Evolutionary conservation across 2,797 vertebrate genomes (phyloP).

Genomic region (Oophaga sylvatica): DNA sequence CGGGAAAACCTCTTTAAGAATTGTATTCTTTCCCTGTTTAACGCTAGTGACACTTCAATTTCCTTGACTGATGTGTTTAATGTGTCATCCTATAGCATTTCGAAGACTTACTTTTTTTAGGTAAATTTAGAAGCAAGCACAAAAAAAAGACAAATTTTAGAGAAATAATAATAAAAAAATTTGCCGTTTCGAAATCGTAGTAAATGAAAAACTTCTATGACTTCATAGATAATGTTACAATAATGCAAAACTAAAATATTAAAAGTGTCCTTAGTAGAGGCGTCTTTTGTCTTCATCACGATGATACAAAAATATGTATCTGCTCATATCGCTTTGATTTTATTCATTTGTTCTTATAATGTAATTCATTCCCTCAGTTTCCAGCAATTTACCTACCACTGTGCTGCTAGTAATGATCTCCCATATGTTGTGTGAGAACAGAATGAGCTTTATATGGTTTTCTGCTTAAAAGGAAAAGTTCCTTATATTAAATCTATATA

Average conservation of each 20-base stretch:
- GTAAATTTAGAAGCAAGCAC: too few relatives aligned
- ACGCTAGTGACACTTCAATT: not conserved
- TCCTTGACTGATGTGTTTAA: not conserved
- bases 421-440: slow-evolving; percentile 33
- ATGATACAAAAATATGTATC: slow-evolving; percentile 31
- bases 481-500: not conserved
- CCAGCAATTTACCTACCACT: slow-evolving; percentile 43
- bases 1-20: too few relatives aligned
- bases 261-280: not conserved
- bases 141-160: not conserved
- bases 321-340: slow-evolving; percentile 9
- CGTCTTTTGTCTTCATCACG: not conserved
- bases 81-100: too few relatives aligned
- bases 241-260: not conserved
- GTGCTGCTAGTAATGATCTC: slow-evolving; percentile 31
- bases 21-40: not conserved
- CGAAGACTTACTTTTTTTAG: too few relatives aligned
- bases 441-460: slow-evolving; percentile 1
- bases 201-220: not conserved
- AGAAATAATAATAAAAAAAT: not conserved
- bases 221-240: not conserved
- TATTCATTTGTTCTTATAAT: slow-evolving; percentile 33
- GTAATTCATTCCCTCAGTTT: slow-evolving; percentile 33
- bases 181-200: not conserved
- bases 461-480: not conserved